phyloP scores from a whole-genome alignment of 2,888 invertebrate genomes.

The Cataglyphis cursor region DNA sequence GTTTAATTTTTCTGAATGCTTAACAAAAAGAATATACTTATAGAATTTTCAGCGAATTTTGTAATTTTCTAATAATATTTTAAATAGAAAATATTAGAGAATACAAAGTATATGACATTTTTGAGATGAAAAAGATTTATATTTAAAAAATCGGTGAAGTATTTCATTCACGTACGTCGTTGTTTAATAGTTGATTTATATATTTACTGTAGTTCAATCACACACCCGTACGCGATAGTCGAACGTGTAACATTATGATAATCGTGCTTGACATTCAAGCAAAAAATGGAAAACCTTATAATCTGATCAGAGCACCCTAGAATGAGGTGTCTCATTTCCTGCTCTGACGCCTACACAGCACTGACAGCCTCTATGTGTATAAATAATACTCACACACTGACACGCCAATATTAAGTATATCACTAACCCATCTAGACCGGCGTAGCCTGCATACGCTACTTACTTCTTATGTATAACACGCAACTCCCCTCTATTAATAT shows the following conservation, averaged over 20 bases:
- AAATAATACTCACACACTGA: conserved; percentile 69
- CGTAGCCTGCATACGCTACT: conserved; percentile 57
- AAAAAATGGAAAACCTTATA: conserved; percentile 35
- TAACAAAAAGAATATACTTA: neutral
- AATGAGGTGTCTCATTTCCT: conserved; percentile 49
- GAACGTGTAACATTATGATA: conserved; percentile 42
- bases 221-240: conserved; percentile 7
- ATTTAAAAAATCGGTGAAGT: conserved; percentile 1
- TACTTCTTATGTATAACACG: conserved; percentile 57
- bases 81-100: neutral
- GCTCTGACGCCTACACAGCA: conserved; percentile 65
- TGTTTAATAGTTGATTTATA: conserved; percentile 19
- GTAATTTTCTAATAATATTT: neutral
- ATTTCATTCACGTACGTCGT: conserved; percentile 25
- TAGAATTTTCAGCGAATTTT: neutral
- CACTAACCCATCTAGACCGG: conserved; percentile 64
- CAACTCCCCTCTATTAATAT: conserved; percentile 61
- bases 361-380: conserved; percentile 67
- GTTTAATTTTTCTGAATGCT: neutral
- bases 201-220: conserved; percentile 25
- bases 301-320: conserved; percentile 48
- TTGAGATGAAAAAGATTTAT: neutral
- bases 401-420: conserved; percentile 69
- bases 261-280: conserved; percentile 50
- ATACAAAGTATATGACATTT: neutral